Evolutionary conservation across 2,113 vertebrate genomes (phyloP).

Genomic region (Calyptommatus sinebrachiatus): DNA sequence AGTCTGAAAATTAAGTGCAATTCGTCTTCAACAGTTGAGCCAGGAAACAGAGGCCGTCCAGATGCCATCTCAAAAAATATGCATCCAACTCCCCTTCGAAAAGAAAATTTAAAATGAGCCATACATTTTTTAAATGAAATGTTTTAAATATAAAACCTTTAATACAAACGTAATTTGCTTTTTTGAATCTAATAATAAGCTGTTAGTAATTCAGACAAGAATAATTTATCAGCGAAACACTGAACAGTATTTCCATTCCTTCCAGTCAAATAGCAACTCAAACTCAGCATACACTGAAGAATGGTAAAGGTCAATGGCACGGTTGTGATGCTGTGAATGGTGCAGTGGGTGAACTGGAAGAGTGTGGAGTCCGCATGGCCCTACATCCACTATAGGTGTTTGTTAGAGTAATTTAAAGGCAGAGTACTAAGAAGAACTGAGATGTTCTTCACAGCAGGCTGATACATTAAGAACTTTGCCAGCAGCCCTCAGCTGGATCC

Average conservation of each 20-base stretch:
- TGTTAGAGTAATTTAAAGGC: too few species aligned
- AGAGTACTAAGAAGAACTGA: too few species aligned
- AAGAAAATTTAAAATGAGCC: constrained; percentile 26
- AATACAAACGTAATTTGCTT: background rate
- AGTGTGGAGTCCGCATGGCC: too few species aligned
- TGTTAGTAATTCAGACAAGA: background rate
- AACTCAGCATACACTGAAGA: background rate
- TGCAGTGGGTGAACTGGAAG: too few species aligned
- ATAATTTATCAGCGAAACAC: background rate
- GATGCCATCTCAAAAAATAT: constrained; percentile 99
- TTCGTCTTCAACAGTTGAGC: constrained; percentile 97
- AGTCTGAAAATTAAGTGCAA: constrained; percentile 97
- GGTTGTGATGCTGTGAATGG: too few species aligned
- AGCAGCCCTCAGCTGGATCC: background rate
- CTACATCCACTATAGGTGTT: too few species aligned
- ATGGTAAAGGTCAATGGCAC: background rate
- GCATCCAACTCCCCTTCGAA: constrained; percentile 91
- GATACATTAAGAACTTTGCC: too few species aligned
- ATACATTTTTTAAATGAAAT: background rate
- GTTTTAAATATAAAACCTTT: background rate
- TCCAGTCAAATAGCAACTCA: background rate
- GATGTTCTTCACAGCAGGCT: too few species aligned
- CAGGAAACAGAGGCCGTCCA: constrained; percentile 95
- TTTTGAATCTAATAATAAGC: background rate
- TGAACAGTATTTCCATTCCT: background rate